Conservation (phyloP, 2,797 vertebrate species). For the Aulostomus chinensis region DNA sequence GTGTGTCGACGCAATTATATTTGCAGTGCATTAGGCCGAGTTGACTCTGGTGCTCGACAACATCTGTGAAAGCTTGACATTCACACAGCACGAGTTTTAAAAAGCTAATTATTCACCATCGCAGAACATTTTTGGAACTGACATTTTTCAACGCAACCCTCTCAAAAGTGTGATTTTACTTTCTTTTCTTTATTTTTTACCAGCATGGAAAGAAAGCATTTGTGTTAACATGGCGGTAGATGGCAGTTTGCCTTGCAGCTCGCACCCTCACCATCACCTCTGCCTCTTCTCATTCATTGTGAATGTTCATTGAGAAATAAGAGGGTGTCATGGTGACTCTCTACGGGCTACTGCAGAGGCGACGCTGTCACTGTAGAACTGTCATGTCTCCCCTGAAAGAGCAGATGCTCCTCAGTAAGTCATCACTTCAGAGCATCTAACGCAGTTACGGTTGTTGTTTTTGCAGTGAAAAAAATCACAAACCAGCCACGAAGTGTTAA, state of each 20-base stretch:
- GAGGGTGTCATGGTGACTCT: slow-evolving; percentile 1
- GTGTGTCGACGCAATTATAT: slow-evolving; percentile 16
- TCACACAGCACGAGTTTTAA: not conserved
- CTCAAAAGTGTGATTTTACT: no score
- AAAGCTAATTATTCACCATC: not conserved
- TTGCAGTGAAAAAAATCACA: no score
- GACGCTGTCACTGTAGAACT: not conserved
- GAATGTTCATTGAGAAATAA: slow-evolving; percentile 18
- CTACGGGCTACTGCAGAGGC: not conserved
- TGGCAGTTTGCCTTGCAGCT: not conserved
- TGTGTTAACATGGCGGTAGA: no score
- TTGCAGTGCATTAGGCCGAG: slow-evolving; percentile 26
- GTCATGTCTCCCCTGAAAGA: slow-evolving; percentile 5
- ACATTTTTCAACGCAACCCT: not conserved
- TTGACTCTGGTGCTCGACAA: slow-evolving; percentile 12
- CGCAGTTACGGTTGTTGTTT: no score
- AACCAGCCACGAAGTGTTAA: no score
- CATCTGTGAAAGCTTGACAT: slow-evolving; percentile 8
- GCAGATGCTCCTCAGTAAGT: not conserved
- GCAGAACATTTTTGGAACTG: not conserved
- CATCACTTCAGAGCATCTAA: not conserved
- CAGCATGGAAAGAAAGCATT: no score
- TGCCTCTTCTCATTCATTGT: slow-evolving; percentile 14
- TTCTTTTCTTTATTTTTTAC: no score
- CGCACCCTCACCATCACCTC: not conserved